Conservation (phyloP, 2,113 vertebrate species). For the Saguinus imperator region DNA sequence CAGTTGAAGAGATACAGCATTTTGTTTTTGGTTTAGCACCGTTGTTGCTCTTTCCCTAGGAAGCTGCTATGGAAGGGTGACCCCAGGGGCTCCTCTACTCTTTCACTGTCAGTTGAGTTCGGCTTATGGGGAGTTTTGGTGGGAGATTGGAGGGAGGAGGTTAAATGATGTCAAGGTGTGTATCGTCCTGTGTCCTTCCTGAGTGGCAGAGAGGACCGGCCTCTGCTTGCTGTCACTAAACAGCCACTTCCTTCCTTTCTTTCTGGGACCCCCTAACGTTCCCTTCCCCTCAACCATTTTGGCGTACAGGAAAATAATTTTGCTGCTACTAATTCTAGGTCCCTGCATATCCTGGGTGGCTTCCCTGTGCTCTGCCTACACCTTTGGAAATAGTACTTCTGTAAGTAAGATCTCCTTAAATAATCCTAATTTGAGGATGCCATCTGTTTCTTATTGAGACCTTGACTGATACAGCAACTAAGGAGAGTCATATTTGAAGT, state of each 20-base stretch:
- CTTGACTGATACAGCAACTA: neutral
- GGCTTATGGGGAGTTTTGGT: neutral
- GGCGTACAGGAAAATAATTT: no score
- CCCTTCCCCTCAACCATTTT: neutral
- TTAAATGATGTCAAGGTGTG: no score
- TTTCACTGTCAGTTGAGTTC: neutral
- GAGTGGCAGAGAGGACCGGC: no score
- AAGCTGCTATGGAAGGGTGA: neutral
- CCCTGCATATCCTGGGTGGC: neutral
- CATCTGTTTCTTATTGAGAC: conserved; percentile 45
- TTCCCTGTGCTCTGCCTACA: neutral
- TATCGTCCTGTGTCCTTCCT: fast-evolving
- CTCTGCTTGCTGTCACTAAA: fast-evolving
- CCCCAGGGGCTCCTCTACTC: neutral
- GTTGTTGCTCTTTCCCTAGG: neutral
- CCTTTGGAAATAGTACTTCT: conserved; percentile 47
- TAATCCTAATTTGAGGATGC: neutral
- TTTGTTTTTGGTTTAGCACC: neutral
- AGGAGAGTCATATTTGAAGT: conserved; percentile 15
- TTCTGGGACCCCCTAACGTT: neutral
- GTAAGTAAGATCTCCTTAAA: conserved; percentile 41
- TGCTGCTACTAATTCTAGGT: neutral
- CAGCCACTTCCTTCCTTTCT: neutral
- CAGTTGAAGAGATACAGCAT: no score
- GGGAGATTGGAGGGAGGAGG: neutral